Evolutionary conservation across 2,888 invertebrate genomes (phyloP).

Genomic region (Erebia aethiops): DNA sequence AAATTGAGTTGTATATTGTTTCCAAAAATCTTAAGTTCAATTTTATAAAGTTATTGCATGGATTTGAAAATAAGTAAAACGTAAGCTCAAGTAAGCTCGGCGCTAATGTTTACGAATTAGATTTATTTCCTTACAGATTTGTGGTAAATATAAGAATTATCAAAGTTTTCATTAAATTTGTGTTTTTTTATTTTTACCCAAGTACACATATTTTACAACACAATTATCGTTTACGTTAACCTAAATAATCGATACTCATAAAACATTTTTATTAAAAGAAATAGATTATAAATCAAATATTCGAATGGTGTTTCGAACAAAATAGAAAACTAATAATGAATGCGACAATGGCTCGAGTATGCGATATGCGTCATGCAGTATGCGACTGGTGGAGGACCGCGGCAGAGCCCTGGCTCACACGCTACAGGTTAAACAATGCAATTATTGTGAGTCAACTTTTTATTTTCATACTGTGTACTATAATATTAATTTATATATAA

Average conservation of each 20-base stretch:
- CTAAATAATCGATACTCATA: conserved; percentile 42
- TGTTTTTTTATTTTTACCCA: conserved; percentile 42
- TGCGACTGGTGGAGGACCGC: conserved; percentile 48
- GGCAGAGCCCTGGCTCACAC: conserved; percentile 60
- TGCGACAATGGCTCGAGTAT: conserved; percentile 76
- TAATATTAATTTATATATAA: conserved; percentile 82
- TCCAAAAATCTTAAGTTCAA: conserved; percentile 5
- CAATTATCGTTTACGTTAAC: conserved; percentile 43
- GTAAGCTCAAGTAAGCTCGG: conserved; percentile 40
- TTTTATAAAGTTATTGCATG: conserved; percentile 21
- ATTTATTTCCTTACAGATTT: conserved; percentile 47
- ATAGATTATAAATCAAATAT: conserved; percentile 39
- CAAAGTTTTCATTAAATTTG: conserved; percentile 45
- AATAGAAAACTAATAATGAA: conserved; percentile 71
- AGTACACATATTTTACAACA: conserved; percentile 47
- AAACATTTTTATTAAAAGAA: conserved; percentile 39
- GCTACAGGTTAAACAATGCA: conserved; percentile 75
- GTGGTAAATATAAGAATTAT: conserved; percentile 46
- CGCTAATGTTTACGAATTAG: conserved; percentile 45
- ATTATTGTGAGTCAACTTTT: conserved; percentile 81
- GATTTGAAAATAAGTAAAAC: conserved; percentile 35
- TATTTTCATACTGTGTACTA: conserved; percentile 82
- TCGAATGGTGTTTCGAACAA: conserved; percentile 42
- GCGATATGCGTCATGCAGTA: conserved; percentile 61
- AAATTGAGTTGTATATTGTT: conserved; percentile 2